A percentile compares a stretch with the other conserved stretches of the same genome.
Evolutionary conservation across 2,888 invertebrate genomes (phyloP).

Genomic region (Taphrorychus bicolor): DNA sequence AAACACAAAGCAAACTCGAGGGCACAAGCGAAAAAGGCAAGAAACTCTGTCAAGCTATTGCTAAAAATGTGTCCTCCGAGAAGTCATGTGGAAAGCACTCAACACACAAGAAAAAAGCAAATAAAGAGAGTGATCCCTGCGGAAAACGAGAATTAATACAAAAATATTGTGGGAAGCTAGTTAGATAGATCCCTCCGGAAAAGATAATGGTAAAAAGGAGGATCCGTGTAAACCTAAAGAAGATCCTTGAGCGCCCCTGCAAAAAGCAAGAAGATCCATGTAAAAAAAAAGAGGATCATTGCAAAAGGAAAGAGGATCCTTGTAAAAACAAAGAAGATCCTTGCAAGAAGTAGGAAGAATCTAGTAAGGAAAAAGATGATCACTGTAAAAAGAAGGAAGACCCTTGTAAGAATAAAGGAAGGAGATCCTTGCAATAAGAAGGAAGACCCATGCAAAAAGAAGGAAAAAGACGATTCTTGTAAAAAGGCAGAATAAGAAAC

Average conservation of each 20-base stretch:
- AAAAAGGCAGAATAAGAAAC: conserved; percentile 34
- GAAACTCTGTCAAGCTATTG: not conserved
- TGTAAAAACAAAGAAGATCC: conserved; percentile 39
- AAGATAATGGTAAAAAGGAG: conserved; percentile 25
- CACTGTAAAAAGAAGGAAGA: conserved; percentile 42
- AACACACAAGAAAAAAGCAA: conserved; percentile 6
- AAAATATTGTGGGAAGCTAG: conserved; percentile 31
- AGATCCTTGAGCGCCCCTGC: conserved; percentile 41
- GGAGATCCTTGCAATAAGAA: conserved; percentile 20
- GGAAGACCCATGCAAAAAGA: conserved; percentile 21
- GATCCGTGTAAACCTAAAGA: conserved; percentile 39
- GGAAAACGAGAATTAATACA: too few relatives aligned
- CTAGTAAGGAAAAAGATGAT: conserved; percentile 36
- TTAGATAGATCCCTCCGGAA: conserved; percentile 18
- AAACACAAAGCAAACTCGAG: not conserved
- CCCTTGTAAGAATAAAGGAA: conserved; percentile 39
- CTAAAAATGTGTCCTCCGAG: not conserved
- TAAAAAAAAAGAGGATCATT: conserved; percentile 40
- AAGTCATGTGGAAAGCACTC: not conserved
- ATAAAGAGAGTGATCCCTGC: not conserved
- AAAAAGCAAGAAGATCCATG: conserved; percentile 41
- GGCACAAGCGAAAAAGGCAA: not conserved
- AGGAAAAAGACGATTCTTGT: conserved; percentile 32
- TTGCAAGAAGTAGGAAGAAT: conserved; percentile 39
- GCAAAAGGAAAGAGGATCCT: conserved; percentile 39